Percentiles rank a stretch among this genome's conserved stretches.
Evolutionary conservation across 92 coral and sea anemone genomes (phyloP).

Genomic region (Epizoanthus ramosus): DNA sequence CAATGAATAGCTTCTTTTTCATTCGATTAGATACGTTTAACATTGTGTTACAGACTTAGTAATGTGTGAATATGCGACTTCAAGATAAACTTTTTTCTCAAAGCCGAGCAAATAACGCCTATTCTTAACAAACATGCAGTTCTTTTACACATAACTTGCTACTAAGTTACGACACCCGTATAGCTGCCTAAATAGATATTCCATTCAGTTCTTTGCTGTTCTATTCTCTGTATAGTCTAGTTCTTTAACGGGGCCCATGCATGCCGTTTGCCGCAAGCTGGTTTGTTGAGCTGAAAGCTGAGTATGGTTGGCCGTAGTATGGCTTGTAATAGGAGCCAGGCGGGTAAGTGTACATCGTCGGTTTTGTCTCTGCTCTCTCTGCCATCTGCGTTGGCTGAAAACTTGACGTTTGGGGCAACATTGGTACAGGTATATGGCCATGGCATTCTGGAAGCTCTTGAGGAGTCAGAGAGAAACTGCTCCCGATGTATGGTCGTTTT

Average conservation of each 20-base stretch:
- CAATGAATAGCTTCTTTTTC: neutral
- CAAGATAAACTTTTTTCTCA: too few species aligned
- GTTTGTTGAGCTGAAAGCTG: slow-evolving; percentile 45
- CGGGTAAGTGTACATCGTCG: slow-evolving; percentile 57
- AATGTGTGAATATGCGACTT: too few species aligned
- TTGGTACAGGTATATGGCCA: slow-evolving; percentile 72
- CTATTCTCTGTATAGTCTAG: slow-evolving; percentile 6
- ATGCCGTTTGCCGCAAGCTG: slow-evolving; percentile 47
- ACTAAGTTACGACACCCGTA: neutral
- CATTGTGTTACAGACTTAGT: too few species aligned
- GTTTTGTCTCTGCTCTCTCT: slow-evolving; percentile 65
- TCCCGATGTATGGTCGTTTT: slow-evolving; percentile 62
- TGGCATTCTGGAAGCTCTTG: slow-evolving; percentile 66
- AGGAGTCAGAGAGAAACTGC: slow-evolving; percentile 44
- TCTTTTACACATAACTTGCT: neutral
- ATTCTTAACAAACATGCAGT: neutral
- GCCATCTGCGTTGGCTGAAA: slow-evolving; percentile 65
- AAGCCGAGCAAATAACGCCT: too few species aligned
- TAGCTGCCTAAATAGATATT: slow-evolving; percentile 3
- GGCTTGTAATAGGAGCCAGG: slow-evolving; percentile 80
- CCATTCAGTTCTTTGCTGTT: slow-evolving; percentile 19
- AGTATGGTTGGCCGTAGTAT: slow-evolving; percentile 49
- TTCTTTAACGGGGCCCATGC: slow-evolving; percentile 47
- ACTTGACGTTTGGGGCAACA: slow-evolving; percentile 67
- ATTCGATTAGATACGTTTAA: neutral